Conservation (phyloP, 1,140 invertebrate species). For the Archivesica marissinica region DNA sequence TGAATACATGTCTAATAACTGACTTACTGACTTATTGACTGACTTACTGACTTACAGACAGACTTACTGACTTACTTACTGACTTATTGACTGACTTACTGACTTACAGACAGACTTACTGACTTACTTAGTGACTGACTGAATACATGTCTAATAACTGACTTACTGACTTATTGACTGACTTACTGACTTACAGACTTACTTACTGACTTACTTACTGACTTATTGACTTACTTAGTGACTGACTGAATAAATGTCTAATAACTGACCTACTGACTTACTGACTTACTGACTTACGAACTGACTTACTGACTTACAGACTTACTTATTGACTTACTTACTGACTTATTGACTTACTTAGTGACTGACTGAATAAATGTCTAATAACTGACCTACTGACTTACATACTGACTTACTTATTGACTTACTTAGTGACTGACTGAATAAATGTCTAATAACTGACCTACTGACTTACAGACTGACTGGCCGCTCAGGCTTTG, state of each 20-base stretch:
- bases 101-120: no score
- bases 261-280: no score
- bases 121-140: slow-evolving; percentile 42
- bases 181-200: neutral
- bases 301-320: slow-evolving; percentile 53
- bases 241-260: slow-evolving; percentile 49
- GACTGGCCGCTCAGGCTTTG: no score
- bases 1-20: no score
- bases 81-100: no score
- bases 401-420: no score
- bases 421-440: slow-evolving; percentile 33
- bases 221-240: slow-evolving; percentile 42
- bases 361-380: neutral
- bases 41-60: no score
- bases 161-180: no score
- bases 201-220: slow-evolving; percentile 14
- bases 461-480: slow-evolving; percentile 23
- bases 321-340: no score
- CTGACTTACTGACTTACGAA: slow-evolving; percentile 41
- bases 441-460: slow-evolving; percentile 7
- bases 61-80: no score
- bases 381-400: no score
- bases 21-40: slow-evolving; percentile 29
- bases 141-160: slow-evolving; percentile 20
- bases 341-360: slow-evolving; percentile 1